Percentiles rank a stretch among this genome's conserved stretches.
These are phyloP conservation scores for Micrasema minimum DNA, from an alignment of 1,140 invertebrate species.

Conservation along the genomic window DNA sequence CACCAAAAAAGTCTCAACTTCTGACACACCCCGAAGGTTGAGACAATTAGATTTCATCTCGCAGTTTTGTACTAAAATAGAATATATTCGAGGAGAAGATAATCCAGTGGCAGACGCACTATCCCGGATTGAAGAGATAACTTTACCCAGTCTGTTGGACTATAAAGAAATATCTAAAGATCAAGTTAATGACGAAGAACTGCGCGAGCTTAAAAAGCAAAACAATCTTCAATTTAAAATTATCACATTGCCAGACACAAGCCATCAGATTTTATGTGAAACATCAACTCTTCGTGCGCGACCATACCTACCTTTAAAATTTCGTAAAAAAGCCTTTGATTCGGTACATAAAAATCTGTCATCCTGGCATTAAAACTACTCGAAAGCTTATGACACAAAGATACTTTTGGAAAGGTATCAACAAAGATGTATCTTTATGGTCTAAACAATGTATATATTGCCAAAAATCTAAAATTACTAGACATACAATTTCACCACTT, in stretches of 20 bases:
- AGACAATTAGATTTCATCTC: too few relatives aligned
- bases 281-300: not conserved
- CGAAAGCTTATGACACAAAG: not conserved
- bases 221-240: not conserved
- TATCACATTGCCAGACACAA: not conserved
- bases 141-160: not conserved
- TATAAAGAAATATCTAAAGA: not conserved
- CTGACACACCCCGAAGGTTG: conserved; percentile 52
- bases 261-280: not conserved
- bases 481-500: not conserved
- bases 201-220: not conserved
- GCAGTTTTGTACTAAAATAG: conserved; percentile 16
- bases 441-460: too few relatives aligned
- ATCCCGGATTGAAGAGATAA: not conserved
- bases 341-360: not conserved
- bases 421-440: not conserved
- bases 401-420: not conserved
- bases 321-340: not conserved
- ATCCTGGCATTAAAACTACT: not conserved
- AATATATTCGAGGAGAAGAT: conserved; percentile 31
- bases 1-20: conserved; percentile 51
- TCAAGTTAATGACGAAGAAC: not conserved
- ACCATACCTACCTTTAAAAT: not conserved
- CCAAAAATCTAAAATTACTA: not conserved
- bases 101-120: conserved; percentile 7